Evolutionary conservation across 1,140 invertebrate genomes (phyloP).

Genomic region (Dendroctonus ponderosae): DNA sequence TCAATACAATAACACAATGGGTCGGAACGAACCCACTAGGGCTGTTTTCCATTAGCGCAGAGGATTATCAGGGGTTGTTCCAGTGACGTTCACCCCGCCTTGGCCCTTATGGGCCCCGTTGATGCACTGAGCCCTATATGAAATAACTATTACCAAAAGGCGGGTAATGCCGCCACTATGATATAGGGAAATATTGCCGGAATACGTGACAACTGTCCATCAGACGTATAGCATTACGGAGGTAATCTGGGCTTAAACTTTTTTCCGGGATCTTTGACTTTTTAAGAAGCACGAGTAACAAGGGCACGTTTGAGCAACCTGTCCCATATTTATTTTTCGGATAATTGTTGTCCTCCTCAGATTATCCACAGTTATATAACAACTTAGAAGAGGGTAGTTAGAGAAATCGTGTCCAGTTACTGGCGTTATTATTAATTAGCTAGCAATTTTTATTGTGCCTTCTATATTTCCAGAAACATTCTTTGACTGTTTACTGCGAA

Average conservation of each 20-base stretch:
- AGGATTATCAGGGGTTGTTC: constrained; percentile 49
- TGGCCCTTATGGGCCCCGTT: constrained; percentile 26
- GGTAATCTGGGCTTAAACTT: constrained; percentile 32
- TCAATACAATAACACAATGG: constrained; percentile 48
- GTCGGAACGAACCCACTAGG: constrained; percentile 42
- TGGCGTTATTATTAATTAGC: no score
- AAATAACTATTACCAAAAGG: constrained; percentile 34
- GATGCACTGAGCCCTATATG: constrained; percentile 13
- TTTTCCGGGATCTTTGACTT: constrained; percentile 32
- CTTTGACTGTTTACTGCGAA: no score
- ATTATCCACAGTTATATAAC: constrained; percentile 1
- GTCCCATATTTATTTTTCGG: constrained; percentile 27
- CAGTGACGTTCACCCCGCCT: constrained; percentile 45
- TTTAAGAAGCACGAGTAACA: constrained; percentile 21
- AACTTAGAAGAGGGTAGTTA: neutral
- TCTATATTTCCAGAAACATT: no score
- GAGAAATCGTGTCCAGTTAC: no score
- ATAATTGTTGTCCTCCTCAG: constrained; percentile 14
- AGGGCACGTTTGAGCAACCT: constrained; percentile 21
- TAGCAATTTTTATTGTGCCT: no score
- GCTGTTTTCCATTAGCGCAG: constrained; percentile 49
- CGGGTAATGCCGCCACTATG: constrained; percentile 21
- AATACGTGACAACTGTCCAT: constrained; percentile 28
- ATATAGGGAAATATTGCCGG: constrained; percentile 24
- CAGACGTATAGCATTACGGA: constrained; percentile 26